Conservation (phyloP, 2,797 vertebrate genomes). For the Rhodeus uyekii region DNA sequence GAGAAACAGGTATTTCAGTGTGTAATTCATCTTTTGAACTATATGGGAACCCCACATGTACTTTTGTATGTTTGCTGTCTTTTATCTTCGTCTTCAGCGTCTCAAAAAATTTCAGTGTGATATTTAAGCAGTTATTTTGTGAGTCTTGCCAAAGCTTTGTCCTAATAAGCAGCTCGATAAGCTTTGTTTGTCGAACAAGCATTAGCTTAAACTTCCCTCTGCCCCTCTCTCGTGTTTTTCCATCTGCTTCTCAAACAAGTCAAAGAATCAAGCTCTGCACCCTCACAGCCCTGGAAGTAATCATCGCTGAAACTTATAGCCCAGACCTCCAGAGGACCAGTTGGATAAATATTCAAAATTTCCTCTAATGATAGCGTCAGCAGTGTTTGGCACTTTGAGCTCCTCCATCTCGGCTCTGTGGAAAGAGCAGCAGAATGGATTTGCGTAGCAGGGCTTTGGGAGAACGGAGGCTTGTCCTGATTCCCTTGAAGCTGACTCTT, state of each 20-base stretch:
- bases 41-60: background rate
- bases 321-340: constrained; percentile 16
- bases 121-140: background rate
- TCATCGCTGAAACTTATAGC: constrained; percentile 28
- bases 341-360: constrained; percentile 44
- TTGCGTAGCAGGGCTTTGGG: constrained; percentile 64
- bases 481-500: constrained; percentile 73
- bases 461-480: constrained; percentile 67
- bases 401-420: constrained; percentile 41
- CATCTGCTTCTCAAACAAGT: constrained; percentile 17
- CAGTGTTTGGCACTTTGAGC: constrained; percentile 36
- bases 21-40: background rate
- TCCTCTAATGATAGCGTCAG: constrained; percentile 23
- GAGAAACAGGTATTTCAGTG: constrained; percentile 55
- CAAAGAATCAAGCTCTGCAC: background rate
- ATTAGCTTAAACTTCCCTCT: constrained; percentile 28
- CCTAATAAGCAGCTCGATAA: constrained; percentile 36
- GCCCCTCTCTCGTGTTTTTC: background rate
- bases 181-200: constrained; percentile 33
- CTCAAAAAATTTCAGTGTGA: background rate
- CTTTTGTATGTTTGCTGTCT: background rate
- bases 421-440: constrained; percentile 75
- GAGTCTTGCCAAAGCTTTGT: background rate
- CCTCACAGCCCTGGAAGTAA: constrained; percentile 9
- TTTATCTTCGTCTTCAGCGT: background rate